Base-by-base conservation (phyloP, 2,113 vertebrate genomes). In the Syrmaticus mikado region DNA sequence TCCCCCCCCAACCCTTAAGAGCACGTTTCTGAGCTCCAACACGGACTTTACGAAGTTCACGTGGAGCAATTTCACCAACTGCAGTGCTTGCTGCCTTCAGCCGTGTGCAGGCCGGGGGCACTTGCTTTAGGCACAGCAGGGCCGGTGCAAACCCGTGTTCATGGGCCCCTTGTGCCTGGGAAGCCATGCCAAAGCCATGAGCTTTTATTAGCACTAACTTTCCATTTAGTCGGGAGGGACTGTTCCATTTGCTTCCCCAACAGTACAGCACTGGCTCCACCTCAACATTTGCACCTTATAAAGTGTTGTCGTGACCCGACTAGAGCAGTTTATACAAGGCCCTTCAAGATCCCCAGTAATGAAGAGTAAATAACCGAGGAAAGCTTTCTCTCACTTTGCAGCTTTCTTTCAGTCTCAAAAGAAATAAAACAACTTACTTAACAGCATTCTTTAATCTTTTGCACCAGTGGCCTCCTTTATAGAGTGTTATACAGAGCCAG, bases 211-310 rank as follows among this genome's bases (percentile, higher is more conserved):
- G 97, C 66, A 11, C 92, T 64, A 41, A 97, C 94, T 98, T 97
- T 98, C 97, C 97, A 94, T 92, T 17, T 38, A 70, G 93, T 88
- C 76, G 91, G 62, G 74, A 82, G 88, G 82, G 94, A 89, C 96
- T 87, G 94, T 95, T 94, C 95, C 93, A 68, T 70, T 91, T 55
- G 66, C 93, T 94, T 94, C 97, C 93, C 94, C 77, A 30, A 91
- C 89, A 97, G 93, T 45, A 81, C 34, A 64, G 95, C 14, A 10
- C 96, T 97, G 98, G 97, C 97, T 96, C 91, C 85, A 89, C 97
- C 94, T 94, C 98, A 96, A 96, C 94, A 93, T 95, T 97, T 91
- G 91, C 97, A 98, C 98, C 97, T 97, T 98, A 95, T 98, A 98
- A 98, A 98, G 94, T 96, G 93, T 87, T 55, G 60, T 95, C 46